Base-by-base conservation (phyloP, 1,140 invertebrate species). In the Drosophila pallidifrons region DNA sequence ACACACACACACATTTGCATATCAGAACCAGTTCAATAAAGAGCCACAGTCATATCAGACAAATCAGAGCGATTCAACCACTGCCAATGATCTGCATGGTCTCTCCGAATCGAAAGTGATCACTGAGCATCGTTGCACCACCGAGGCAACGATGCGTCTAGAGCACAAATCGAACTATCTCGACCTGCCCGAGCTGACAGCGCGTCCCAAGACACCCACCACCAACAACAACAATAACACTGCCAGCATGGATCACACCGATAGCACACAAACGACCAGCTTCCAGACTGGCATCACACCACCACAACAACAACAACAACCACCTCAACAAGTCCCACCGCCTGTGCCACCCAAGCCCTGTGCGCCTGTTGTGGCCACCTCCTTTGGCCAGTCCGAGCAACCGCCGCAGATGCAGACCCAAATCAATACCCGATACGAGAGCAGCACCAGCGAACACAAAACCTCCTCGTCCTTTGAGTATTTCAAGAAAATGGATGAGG, bases 401-500 rank as follows among this genome's bases (percentile, higher is more conserved):
- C 38, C 61, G 10, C 72, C 72, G 35, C 79, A 72, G 38, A 66
- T 79, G 76, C 72, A 87, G 51, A 87, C 80, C 25, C 63, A 74
- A 13, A 76, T 74, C 67, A 78, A 77, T 75, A 79, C 82, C 43
- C 73, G 85, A 64, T 86, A 91, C 35, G 68, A 69, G 63, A 76
- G 63, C 58, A 79, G 65, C 71, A 68, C 11, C 28, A 77, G 63
- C 58, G 82, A 87, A 66, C 80, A 89, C 25, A 92, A 91, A 60
- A 73, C 79, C 1, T 80, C 94, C 3, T 83, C 80, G 6, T 87
- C 82, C 25, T 89, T 95, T 5, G 94, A 93, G 55, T 95, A 95
- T 76, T 95, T 95, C 71, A 94, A 95, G 77, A 38, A 94, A 94
- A 81, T 94, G 93, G 91, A 92, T 20, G 79, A 82, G 45, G 69